phyloP scores from a whole-genome alignment of 2,888 invertebrate species.

The Gryllus longicercus region DNA sequence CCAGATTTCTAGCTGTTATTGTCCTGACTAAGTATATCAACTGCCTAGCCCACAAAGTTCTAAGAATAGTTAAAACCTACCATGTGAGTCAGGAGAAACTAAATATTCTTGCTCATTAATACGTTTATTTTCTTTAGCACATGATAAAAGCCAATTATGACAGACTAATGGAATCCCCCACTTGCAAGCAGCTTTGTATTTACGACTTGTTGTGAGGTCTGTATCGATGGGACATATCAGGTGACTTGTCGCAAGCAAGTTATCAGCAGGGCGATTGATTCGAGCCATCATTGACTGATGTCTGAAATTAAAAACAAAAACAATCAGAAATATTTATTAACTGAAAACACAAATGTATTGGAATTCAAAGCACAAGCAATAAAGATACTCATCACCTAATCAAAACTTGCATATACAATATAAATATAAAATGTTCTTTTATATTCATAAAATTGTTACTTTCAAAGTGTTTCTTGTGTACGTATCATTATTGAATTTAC shows the following conservation, averaged over 20 bases:
- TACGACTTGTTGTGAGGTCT: slow-evolving; percentile 67
- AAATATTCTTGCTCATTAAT: slow-evolving; percentile 53
- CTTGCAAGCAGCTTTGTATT: slow-evolving; percentile 75
- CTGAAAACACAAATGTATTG: background rate
- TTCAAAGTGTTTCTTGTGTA: too few species aligned
- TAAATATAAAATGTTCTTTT: too few species aligned
- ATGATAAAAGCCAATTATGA: slow-evolving; percentile 72
- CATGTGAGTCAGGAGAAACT: slow-evolving; percentile 47
- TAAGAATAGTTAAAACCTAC: background rate
- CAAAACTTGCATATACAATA: background rate
- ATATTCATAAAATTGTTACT: too few species aligned
- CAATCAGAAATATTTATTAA: background rate
- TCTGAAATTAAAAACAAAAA: slow-evolving; percentile 43
- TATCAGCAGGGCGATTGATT: slow-evolving; percentile 50
- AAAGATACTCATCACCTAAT: background rate
- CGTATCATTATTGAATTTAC: too few species aligned
- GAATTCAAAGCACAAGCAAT: background rate
- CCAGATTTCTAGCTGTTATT: too few species aligned
- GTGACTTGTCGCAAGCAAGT: slow-evolving; percentile 69
- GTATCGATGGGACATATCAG: slow-evolving; percentile 62
- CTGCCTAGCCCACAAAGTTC: too few species aligned
- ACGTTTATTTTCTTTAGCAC: slow-evolving; percentile 52
- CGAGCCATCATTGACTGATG: slow-evolving; percentile 66
- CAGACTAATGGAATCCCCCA: slow-evolving; percentile 82
- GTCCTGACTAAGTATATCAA: too few species aligned